Percentiles rank a stretch among this genome's conserved stretches.
Evolutionary conservation across 2,113 vertebrate genomes (phyloP).

Genomic region (Pristiophorus japonicus): DNA sequence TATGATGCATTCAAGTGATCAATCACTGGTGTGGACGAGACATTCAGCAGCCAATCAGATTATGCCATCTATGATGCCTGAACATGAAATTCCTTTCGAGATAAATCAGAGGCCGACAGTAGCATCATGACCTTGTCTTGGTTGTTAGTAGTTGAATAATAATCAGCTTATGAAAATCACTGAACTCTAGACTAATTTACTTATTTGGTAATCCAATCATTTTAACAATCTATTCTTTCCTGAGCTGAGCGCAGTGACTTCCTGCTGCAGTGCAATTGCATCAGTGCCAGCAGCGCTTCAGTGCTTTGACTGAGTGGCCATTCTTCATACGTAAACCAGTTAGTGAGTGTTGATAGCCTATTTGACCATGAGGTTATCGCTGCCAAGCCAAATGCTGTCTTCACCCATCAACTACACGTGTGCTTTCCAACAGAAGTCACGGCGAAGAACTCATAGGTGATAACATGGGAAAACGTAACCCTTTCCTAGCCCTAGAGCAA

Average conservation of each 20-base stretch:
- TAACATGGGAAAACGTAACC: neutral
- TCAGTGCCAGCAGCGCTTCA: neutral
- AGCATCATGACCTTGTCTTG: neutral
- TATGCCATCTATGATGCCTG: neutral
- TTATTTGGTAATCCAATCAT: neutral
- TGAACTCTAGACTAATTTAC: neutral
- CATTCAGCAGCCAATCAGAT: neutral
- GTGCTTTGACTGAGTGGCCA: neutral
- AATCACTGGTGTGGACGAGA: neutral
- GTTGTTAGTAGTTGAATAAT: neutral
- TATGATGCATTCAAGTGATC: neutral
- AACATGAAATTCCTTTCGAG: neutral
- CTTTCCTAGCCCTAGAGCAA: neutral
- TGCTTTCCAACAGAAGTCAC: neutral
- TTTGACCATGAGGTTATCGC: neutral
- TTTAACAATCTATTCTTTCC: constrained; percentile 15
- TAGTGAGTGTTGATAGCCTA: neutral
- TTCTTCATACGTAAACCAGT: neutral
- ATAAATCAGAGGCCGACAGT: neutral
- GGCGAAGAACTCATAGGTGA: neutral
- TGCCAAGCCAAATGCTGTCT: neutral
- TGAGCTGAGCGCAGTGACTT: neutral
- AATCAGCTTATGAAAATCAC: constrained; percentile 18
- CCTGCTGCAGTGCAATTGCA: neutral
- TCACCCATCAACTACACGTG: neutral